A percentile compares a stretch with the other conserved stretches of the same genome.
Conservation (phyloP, 2,797 vertebrate genomes). For the Alouatta caraya region DNA sequence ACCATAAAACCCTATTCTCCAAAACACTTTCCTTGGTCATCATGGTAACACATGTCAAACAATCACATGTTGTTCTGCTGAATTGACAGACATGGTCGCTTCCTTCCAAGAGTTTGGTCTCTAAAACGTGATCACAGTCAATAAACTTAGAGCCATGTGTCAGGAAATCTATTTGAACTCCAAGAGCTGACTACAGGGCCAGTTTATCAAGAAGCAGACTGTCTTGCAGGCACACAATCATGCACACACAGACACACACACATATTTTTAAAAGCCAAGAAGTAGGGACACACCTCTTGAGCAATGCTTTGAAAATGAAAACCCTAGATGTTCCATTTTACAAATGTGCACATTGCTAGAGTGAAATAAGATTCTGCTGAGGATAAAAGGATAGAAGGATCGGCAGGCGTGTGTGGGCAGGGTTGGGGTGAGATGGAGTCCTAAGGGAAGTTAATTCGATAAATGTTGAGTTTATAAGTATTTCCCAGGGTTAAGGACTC, state of each 20-base stretch:
- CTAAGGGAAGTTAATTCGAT: slow-evolving; percentile 63
- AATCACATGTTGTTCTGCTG: background rate
- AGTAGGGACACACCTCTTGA: background rate
- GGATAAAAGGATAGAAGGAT: background rate
- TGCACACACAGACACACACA: background rate
- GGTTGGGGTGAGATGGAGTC: background rate
- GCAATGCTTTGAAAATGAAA: slow-evolving; percentile 70
- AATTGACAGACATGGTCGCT: background rate
- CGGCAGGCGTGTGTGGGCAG: background rate
- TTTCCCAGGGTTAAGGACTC: slow-evolving; percentile 57
- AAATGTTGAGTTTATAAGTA: slow-evolving; percentile 68
- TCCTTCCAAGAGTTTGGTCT: background rate
- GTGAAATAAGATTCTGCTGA: slow-evolving; percentile 74
- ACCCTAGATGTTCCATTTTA: slow-evolving; percentile 62
- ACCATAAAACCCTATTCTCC: background rate
- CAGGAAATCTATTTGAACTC: background rate
- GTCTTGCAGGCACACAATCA: background rate
- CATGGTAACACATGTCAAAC: background rate
- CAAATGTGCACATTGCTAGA: slow-evolving; percentile 55
- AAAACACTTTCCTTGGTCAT: background rate
- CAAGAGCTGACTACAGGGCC: background rate
- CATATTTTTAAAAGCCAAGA: background rate
- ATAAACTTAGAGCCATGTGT: background rate
- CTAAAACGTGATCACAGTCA: background rate
- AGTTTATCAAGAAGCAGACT: background rate